Evolutionary conservation across 2,113 vertebrate genomes (phyloP), one percentile per base, ranked within the genome.

Genomic region (Mesitornis unicolor): DNA sequence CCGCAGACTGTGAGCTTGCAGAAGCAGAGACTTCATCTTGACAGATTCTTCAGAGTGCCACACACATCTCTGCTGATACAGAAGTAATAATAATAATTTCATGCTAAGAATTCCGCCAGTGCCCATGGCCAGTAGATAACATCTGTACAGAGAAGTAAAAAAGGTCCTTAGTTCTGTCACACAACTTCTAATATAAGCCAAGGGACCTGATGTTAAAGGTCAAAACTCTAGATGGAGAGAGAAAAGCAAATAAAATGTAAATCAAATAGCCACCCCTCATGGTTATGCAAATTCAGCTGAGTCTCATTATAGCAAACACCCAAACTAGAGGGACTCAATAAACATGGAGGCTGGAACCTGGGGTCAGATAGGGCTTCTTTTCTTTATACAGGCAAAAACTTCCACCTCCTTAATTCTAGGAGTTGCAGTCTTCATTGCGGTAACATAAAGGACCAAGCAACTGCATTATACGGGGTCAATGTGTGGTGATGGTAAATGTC

Each of bases 31-130:
- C 79, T 90, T 90, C 95, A 70, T 95, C 93, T 90, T 85, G 92
- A 86, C 68, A 94, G 90, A 88, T 86, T 93, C 95, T 92, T 94
- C 90, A 93, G 77, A 95, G 71, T 90, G 88, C 69, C 95, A 92
- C 77, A 63, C 59, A 86, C 40, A 95, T 88, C 83, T 94, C 87
- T 97, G 93, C 96, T 92, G 95, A 94, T 61, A 96, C 83, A 96
- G 74, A 97, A 95, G 84, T 95, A 88, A 92, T 90, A 96, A 93
- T 69, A 95, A 95, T 80, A 95, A 84, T 93, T 95, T 95, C 89
- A 95, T 82, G 91, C 95, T 84, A 96, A 90, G 89, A 95, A 90
- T 87, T 96, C 94, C 93, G 78, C 67, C 79, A 90, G 54, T 40
- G 87, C 21, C 64, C 93, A 80, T 21, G 82, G 64, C 90, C 90